Conservation (phyloP, 1,140 invertebrate species). For the Bombus superbus region DNA sequence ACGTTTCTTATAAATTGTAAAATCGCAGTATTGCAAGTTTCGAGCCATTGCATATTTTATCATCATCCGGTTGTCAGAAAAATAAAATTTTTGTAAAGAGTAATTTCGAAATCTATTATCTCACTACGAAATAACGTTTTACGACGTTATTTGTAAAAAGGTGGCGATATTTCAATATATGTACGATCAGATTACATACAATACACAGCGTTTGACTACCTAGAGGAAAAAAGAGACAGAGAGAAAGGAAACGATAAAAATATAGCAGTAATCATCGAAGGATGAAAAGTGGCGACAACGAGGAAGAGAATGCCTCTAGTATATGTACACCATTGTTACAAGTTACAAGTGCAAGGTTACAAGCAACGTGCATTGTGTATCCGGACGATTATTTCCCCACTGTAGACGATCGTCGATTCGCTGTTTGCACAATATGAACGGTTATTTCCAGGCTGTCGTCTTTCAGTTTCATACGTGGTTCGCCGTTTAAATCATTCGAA, state of each 20-base stretch:
- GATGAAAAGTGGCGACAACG: conserved; percentile 1
- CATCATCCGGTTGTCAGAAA: too few species aligned
- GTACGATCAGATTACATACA: too few species aligned
- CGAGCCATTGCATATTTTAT: not conserved
- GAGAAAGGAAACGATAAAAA: not conserved
- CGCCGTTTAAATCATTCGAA: conserved; percentile 9
- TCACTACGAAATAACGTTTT: too few species aligned
- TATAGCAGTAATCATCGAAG: not conserved
- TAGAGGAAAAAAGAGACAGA: not conserved
- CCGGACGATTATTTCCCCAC: conserved; percentile 57
- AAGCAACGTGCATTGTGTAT: conserved; percentile 52
- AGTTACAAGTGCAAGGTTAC: conserved; percentile 67
- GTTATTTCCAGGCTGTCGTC: conserved; percentile 36
- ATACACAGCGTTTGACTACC: not conserved
- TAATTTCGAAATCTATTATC: not conserved
- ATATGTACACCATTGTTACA: conserved; percentile 56
- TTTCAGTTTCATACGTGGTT: conserved; percentile 17
- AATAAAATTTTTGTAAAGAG: not conserved
- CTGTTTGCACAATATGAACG: conserved; percentile 37
- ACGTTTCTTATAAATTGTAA: too few species aligned
- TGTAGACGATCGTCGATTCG: conserved; percentile 52
- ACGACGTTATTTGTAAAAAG: too few species aligned
- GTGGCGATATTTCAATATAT: too few species aligned
- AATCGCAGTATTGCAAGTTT: too few species aligned
- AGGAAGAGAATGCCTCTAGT: not conserved